Base-by-base conservation (phyloP, 2,888 invertebrate species). In the Leptarthrus brevirostris region DNA sequence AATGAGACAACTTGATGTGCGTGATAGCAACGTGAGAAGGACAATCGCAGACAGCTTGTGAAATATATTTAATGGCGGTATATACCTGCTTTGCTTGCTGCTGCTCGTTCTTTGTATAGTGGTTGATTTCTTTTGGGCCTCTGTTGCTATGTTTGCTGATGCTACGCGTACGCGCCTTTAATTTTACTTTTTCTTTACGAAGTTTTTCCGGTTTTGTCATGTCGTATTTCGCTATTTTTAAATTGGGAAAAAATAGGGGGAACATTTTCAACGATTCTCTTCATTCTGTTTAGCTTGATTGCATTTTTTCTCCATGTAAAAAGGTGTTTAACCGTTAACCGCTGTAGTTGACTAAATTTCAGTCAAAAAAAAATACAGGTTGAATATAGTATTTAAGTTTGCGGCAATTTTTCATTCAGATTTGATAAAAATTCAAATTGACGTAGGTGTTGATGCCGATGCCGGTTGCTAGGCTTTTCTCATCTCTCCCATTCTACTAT, bases 71-170 rank as follows among this genome's bases (percentile, higher is more conserved):
- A 58, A 36, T 36, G 58, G 36, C 30, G 34, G n/a, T 10, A 36
- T 36, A 26, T 56, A 58, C 58, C 36, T 58, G 10, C 20, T 36
- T 12, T 40, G n/a, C 40, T 8, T 22, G 58, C 58, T 36, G 58
- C 58, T 54, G 47, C 20, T 20, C 26, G 64, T 24, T n/a, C 47
- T 44, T 14, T 10, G 69, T 1, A 20, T 18, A 30, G 49, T 22
- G 49, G 49, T 69, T 69, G 69, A 52, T 36, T 69, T 69, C 4
- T 20, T 69, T 34, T 47, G 14, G 69, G 47, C 8, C 66, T 24
- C 52, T 69, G 69, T 69, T 69, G 69, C 69, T 69, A 69, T 69
- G 69, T 69, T 69, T 69, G 69, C 49, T 52, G 24, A 5, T 10
- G n/a, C 44, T n/a, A 44, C 36, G 30, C 52, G 69, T 66, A 52